Evolutionary conservation across 2,113 vertebrate genomes (phyloP), one percentile per base, ranked within the genome.

Genomic region (Amia ocellicauda): DNA sequence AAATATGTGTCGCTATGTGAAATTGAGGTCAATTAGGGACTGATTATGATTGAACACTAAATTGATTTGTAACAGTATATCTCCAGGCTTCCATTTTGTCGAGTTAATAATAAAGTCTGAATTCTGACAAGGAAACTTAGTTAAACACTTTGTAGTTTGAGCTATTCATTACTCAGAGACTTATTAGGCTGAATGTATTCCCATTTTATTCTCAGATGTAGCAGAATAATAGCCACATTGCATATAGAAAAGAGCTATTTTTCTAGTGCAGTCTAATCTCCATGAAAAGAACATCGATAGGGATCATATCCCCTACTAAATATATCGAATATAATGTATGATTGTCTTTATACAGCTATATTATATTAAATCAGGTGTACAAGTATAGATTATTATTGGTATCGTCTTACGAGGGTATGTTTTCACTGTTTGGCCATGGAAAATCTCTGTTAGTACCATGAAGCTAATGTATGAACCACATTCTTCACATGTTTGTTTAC

Each of bases 1-100:
- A 81, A 84, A 86, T 82, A 74, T 61, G 62, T 41, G 74, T 80
- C 75, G 79, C 24, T 77, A 72, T 81, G 67, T 84, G 74, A 83
- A 81, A 85, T 56, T 78, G 81, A 82, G 83, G 84, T 86, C 83
- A 90, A 88, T 90, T 89, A 87, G 77, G 71, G 69, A 74, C 76
- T 84, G 19, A 3, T 86, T 88, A 83, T 80, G 68, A 86, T 77
- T 60, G 11, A 77, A 66, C 57, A 77, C 66, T 75, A 88, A 87
- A 87, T 78, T 88, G 84, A 89, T 90, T 90, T 90, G 79, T 70
- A 80, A 80, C 73, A 68, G 7, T 82, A 76, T 74, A 76, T 83
- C 78, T 86, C 78, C 54, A 70, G 74, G 55, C 64, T 79, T 74
- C 63, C 52, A 78, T 79, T 82, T 71, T 78, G 58, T 68, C 76